Percentiles rank a stretch among this genome's conserved stretches.
These are phyloP conservation scores for Cabera pusaria DNA, from an alignment of 2,888 invertebrate genomes.

Conservation along the genomic window DNA sequence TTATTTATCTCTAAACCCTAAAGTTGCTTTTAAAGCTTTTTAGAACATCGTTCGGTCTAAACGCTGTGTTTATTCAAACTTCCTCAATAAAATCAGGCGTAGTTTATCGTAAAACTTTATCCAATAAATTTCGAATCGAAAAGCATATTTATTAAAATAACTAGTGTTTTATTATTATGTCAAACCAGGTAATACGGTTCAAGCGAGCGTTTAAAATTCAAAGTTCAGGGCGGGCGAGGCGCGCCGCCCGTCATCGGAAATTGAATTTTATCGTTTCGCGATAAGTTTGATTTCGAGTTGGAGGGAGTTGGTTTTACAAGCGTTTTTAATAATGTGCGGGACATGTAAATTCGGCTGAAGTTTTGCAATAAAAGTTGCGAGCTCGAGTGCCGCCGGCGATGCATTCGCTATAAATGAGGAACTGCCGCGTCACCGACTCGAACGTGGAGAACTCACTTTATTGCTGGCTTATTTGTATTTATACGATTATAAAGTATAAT, in stretches of 20 bases:
- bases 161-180: slow-evolving; percentile 30
- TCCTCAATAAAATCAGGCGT: slow-evolving; percentile 19
- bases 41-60: slow-evolving; percentile 10
- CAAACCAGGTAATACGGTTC: slow-evolving; percentile 29
- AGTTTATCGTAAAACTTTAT: slow-evolving; percentile 31
- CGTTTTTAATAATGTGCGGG: slow-evolving; percentile 75
- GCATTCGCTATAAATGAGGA: slow-evolving; percentile 30
- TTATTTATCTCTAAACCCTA: no score
- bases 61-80: slow-evolving; percentile 23
- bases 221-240: slow-evolving; percentile 38
- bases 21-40: no score
- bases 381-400: slow-evolving; percentile 44
- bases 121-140: slow-evolving; percentile 35
- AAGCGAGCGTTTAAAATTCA: slow-evolving; percentile 48
- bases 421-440: no score
- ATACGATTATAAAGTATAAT: no score
- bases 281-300: slow-evolving; percentile 32
- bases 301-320: slow-evolving; percentile 45
- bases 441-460: no score
- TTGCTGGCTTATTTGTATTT: no score
- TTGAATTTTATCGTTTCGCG: slow-evolving; percentile 25
- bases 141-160: slow-evolving; percentile 43
- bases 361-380: slow-evolving; percentile 79
- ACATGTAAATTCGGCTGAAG: slow-evolving; percentile 75
- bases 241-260: slow-evolving; percentile 29